These are phyloP conservation scores for Folsomia manolachei DNA, from an alignment of 2,888 invertebrate species.

Conservation along the genomic window DNA sequence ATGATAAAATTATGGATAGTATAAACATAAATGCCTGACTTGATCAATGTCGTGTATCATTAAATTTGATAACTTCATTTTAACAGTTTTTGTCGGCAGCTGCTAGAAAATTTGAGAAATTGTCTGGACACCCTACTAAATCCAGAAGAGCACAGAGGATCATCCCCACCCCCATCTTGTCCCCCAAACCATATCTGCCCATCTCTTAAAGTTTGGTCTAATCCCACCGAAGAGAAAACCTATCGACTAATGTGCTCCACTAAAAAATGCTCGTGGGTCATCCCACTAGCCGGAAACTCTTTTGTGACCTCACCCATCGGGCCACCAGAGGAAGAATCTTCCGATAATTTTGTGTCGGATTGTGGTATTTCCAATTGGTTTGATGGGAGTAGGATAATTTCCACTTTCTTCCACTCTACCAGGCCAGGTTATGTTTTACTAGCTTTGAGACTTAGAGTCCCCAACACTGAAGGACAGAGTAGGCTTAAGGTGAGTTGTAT, in stretches of 20 bases:
- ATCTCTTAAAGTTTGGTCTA: constrained; percentile 8
- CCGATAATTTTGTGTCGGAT: constrained; percentile 17
- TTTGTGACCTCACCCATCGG: constrained; percentile 27
- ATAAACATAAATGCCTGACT: neutral
- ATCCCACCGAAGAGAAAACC: neutral
- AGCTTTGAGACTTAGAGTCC: constrained; percentile 38
- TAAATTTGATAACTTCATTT: neutral
- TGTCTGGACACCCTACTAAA: neutral
- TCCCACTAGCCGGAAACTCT: constrained; percentile 43
- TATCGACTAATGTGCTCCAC: neutral
- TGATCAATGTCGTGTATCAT: neutral
- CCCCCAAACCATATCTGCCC: constrained; percentile 3
- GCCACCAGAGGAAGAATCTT: neutral
- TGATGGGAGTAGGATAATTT: constrained; percentile 15
- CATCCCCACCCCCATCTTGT: neutral
- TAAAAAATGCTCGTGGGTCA: constrained; percentile 27
- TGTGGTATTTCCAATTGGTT: constrained; percentile 42
- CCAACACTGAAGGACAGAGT: constrained; percentile 29
- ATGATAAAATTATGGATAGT: too few species aligned
- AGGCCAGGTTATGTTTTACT: constrained; percentile 28
- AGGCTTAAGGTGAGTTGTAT: constrained; percentile 1
- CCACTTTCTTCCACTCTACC: constrained; percentile 39
- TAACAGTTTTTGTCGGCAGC: neutral
- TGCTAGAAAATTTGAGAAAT: neutral
- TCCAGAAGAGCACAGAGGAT: neutral